Evolutionary conservation across 2,888 invertebrate species (phyloP).

Genomic region (Euzetes globulus): DNA sequence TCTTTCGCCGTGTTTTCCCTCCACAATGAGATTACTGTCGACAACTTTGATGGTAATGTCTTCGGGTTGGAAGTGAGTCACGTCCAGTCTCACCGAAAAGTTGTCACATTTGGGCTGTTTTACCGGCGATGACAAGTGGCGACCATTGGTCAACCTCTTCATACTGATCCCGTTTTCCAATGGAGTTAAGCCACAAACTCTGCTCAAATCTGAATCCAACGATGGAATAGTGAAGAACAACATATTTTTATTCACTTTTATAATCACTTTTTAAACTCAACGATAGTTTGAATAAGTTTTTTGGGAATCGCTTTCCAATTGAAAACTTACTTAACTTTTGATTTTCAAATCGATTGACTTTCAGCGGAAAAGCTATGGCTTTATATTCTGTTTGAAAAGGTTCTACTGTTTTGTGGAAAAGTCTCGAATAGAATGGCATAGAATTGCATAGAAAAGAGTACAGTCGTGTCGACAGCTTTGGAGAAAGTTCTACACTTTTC

Average conservation of each 20-base stretch:
- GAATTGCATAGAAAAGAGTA: background rate
- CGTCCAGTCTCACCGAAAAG: constrained; percentile 36
- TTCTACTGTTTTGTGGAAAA: background rate
- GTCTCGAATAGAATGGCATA: background rate
- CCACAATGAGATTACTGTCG: constrained; percentile 39
- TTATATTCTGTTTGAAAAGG: background rate
- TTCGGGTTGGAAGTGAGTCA: constrained; percentile 38
- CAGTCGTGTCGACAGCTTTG: background rate
- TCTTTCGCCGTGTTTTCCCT: constrained; percentile 41
- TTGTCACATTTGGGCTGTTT: too few species aligned
- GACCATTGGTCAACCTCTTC: background rate
- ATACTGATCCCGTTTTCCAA: background rate
- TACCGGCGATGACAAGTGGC: too few species aligned
- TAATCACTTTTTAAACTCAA: background rate
- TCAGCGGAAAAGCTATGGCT: background rate
- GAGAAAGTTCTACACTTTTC: background rate
- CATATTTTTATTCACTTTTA: background rate
- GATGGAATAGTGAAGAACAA: background rate
- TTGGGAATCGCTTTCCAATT: background rate
- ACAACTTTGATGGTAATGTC: constrained; percentile 40
- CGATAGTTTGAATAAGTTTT: background rate
- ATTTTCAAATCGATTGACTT: background rate
- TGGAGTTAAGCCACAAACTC: background rate
- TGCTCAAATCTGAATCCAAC: background rate
- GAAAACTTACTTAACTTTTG: background rate